These are phyloP conservation scores for Porites cylindrica DNA, from an alignment of 92 coral and sea anemone genomes.

Conservation along the genomic window DNA sequence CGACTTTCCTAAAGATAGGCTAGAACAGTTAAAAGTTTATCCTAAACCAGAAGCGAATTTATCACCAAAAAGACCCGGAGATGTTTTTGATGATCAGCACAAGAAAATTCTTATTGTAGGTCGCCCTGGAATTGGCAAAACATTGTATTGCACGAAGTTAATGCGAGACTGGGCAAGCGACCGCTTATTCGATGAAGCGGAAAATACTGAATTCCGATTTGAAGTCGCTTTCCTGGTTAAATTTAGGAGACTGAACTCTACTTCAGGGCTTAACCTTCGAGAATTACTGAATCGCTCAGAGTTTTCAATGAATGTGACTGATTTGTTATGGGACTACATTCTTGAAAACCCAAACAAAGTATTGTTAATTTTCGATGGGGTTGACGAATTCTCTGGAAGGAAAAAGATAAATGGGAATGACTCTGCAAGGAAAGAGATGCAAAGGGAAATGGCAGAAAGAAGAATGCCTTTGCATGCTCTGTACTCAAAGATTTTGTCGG, in stretches of 20 bases:
- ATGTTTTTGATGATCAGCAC: background rate
- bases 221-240: conserved; percentile 6
- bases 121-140: background rate
- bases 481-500: background rate
- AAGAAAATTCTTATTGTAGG: conserved; percentile 49
- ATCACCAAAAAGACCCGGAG: background rate
- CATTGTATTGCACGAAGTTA: conserved; percentile 25
- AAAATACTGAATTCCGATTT: background rate
- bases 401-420: conserved; percentile 20
- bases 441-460: background rate
- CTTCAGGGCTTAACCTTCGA: conserved; percentile 11
- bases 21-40: background rate
- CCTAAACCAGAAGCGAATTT: background rate
- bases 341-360: conserved; percentile 27
- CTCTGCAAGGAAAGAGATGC: too few species aligned
- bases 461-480: background rate
- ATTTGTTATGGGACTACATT: conserved; percentile 19
- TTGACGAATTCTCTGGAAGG: conserved; percentile 34
- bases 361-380: conserved; percentile 50
- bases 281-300: conserved; percentile 22
- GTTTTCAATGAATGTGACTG: background rate
- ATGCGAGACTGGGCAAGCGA: conserved; percentile 42
- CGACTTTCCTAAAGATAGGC: background rate
- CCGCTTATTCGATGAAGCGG: background rate
- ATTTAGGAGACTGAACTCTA: conserved; percentile 1